Conservation (phyloP, 37 sponge, comb jelly and placozoan genomes). For the Dysidea cf. avara region DNA sequence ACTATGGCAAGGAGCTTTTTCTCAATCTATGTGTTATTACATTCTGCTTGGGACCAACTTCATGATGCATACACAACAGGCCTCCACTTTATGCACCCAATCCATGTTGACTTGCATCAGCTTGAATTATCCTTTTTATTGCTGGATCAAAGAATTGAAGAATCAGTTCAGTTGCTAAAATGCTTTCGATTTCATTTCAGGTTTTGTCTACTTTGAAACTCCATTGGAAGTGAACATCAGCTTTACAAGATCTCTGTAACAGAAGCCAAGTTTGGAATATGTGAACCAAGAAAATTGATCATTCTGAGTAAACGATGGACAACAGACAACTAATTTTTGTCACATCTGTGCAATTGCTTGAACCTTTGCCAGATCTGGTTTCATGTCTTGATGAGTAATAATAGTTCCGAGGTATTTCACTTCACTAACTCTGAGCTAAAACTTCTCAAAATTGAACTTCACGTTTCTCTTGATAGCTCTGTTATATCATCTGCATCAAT, state of each 20-base stretch:
- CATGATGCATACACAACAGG: conserved; percentile 26
- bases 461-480: conserved; percentile 1
- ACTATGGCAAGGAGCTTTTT: too few species aligned
- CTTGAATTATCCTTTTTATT: neutral
- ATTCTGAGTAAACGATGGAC: conserved; percentile 6
- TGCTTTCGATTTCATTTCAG: neutral
- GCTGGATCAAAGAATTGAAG: conserved; percentile 22
- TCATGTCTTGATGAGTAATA: conserved; percentile 2
- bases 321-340: neutral
- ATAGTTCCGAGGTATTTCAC: conserved; percentile 18
- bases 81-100: conserved; percentile 35
- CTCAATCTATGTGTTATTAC: too few species aligned
- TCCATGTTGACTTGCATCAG: conserved; percentile 37
- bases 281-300: conserved; percentile 14
- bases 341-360: conserved; percentile 12
- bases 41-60: neutral
- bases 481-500: too few species aligned
- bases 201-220: neutral
- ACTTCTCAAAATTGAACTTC: too few species aligned
- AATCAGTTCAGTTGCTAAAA: conserved; percentile 12
- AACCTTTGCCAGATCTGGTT: conserved; percentile 18
- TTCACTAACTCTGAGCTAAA: too few species aligned
- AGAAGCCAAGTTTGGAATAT: conserved; percentile 12
- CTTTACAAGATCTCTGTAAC: neutral
- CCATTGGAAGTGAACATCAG: conserved; percentile 8